Percentiles rank a stretch among this genome's conserved stretches.
These are phyloP conservation scores for Cyrtonyx montezumae DNA, from an alignment of 2,113 vertebrate genomes.

Conservation along the genomic window DNA sequence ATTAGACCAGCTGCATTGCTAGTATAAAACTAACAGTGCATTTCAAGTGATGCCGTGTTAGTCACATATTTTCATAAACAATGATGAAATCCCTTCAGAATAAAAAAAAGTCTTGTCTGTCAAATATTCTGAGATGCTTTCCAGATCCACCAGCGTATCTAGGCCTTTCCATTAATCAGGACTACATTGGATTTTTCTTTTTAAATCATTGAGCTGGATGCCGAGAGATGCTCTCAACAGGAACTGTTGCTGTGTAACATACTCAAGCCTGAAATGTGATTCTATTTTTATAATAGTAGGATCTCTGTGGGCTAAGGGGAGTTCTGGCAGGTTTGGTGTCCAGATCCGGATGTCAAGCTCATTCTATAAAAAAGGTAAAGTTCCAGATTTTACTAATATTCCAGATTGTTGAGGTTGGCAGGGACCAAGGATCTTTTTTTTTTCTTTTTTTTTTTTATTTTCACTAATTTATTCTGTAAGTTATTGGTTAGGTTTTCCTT, in stretches of 20 bases:
- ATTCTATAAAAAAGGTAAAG: conserved; percentile 8
- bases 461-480: background rate
- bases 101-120: conserved; percentile 59
- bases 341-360: background rate
- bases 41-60: conserved; percentile 34
- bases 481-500: conserved; percentile 24
- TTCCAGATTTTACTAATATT: conserved; percentile 4
- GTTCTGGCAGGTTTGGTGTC: background rate
- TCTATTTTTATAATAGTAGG: conserved; percentile 17
- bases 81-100: conserved; percentile 56
- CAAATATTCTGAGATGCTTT: conserved; percentile 50
- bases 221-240: background rate
- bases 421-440: background rate
- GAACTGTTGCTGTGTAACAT: conserved; percentile 24
- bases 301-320: background rate
- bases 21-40: conserved; percentile 35
- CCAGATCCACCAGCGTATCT: conserved; percentile 26
- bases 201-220: background rate
- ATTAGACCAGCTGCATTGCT: conserved; percentile 45
- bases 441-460: background rate
- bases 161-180: conserved; percentile 44
- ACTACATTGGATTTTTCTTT: background rate
- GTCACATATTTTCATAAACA: conserved; percentile 52
- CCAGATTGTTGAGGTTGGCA: background rate
- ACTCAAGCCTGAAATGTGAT: conserved; percentile 14